A percentile compares a stretch with the other conserved stretches of the same genome.
Conservation (phyloP, 2,888 invertebrate genomes). For the Rhagonycha lutea region DNA sequence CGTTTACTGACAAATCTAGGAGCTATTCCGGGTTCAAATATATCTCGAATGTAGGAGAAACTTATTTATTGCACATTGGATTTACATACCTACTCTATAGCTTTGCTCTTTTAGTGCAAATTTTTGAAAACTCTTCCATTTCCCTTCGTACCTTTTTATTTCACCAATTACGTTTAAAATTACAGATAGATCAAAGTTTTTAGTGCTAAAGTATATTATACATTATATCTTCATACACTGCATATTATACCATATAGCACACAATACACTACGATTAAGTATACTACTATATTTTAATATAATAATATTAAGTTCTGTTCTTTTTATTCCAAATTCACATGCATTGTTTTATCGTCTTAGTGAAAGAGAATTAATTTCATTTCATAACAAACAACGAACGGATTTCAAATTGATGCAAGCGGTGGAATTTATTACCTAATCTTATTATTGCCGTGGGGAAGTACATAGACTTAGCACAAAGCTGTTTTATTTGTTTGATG, state of each 20-base stretch:
- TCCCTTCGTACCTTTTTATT: conserved; percentile 15
- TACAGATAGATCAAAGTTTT: neutral
- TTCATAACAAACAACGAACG: neutral
- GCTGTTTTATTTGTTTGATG: neutral
- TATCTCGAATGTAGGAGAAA: conserved; percentile 9
- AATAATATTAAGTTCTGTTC: no score
- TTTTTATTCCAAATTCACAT: no score
- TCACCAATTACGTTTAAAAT: conserved; percentile 20
- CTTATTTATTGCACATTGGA: conserved; percentile 27
- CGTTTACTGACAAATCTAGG: conserved; percentile 17
- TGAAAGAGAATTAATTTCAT: neutral
- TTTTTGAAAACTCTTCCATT: conserved; percentile 11
- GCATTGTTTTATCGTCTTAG: neutral
- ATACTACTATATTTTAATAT: no score
- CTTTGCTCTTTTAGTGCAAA: conserved; percentile 21
- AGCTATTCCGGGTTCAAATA: conserved; percentile 11
- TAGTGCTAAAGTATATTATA: neutral
- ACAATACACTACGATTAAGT: no score
- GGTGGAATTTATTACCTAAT: neutral
- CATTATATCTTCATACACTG: neutral
- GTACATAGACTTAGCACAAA: neutral
- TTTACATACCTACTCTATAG: conserved; percentile 21
- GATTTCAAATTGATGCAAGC: neutral
- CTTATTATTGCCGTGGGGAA: neutral
- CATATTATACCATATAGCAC: no score